Base-by-base conservation (phyloP, 1,140 invertebrate genomes). In the Aleiodes sp. region DNA sequence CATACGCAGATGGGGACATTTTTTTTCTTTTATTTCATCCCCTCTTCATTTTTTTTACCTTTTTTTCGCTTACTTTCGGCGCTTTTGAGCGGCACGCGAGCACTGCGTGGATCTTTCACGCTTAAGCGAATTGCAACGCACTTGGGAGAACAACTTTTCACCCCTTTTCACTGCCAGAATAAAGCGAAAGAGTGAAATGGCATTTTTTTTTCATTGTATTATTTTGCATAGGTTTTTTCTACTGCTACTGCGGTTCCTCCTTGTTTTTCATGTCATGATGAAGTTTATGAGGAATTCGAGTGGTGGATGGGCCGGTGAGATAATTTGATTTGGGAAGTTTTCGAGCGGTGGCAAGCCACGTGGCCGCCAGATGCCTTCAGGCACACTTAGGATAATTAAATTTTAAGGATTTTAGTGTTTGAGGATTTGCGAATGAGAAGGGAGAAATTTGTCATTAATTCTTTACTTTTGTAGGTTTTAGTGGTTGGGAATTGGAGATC, bases 51-150 rank as follows among this genome's bases (percentile, higher is more conserved):
- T 52, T 24, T 24, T 16, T 26, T n/a, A n/a, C n/a, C n/a, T n/a
- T n/a, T n/a, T n/a, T n/a, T n/a, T n/a, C n/a, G n/a, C n/a, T 16
- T 16, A 52, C 46, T 52, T 52, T 52, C 46, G 46, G 46, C 21
- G 4, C 21, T 52, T 52, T 52, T 43, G 39, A 16, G n/a, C 39
- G 39, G 21, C n/a, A n/a, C n/a, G n/a, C n/a, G n/a, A 52, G 8
- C n/a, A 2, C 9, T 52, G 21, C 46, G 46, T 52, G 21, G 16
- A 52, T 52, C 16, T 24, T 52, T 52, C 26, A 52, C 46, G 46
- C 19, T 52, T 52, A 52, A 52, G 46, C 46, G 46, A 52, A 52
- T 52, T 52, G 21, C 46, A 52, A 52, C 16, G 46, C 46, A 52
- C 46, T 52, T 3, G 21, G 46, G 16, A 24, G 46, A 41, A 52